Base-by-base conservation (phyloP, 2,113 vertebrate species). In the Bombycilla garrulus region DNA sequence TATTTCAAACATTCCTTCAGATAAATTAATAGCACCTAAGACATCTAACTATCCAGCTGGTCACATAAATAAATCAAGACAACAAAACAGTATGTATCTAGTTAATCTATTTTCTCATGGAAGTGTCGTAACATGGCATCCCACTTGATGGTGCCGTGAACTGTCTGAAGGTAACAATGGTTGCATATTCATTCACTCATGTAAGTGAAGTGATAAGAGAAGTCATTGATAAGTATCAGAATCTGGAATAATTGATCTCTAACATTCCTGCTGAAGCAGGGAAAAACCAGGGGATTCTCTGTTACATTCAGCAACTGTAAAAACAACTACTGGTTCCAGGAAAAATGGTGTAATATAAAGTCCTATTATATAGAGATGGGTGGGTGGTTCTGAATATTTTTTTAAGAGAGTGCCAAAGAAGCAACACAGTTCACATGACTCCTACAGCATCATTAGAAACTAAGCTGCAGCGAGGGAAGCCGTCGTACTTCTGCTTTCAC, bases 301-400 rank as follows among this genome's bases (percentile, higher is more conserved):
- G 6, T 66, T 90, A 83, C 58, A 73, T 83, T 84, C 44, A 86
- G 76, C 85, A 96, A 94, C 85, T 95, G 85, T 81, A 53, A 92
- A 95, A 97, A 94, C 78, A 94, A 86, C 67, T 61, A 31, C 22
- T 0, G 0, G 51, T 71, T 96, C 95, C 94, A 96, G 94, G 94
- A 96, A 96, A 96, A 94, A 92, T 53, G 79, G 47, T 74, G 82
- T 94, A 88, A 94, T 54, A 84, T 73, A 64, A 88, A 95, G 92
- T 78, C 35, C 65, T 88, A 71, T 90, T 95, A 51, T 86, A 71
- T 0, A 81, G 86, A 53, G 24, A 58, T 38, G 76, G 67, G 90
- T 90, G 67, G 81, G 93, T 88, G 76, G 85, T 73, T 90, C 79
- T 67, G 56, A 92, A 74, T 25, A 1, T 16, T 73, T 54, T 54